Evolutionary conservation across 2,888 invertebrate genomes (phyloP).

Genomic region (Drosophila mettleri): DNA sequence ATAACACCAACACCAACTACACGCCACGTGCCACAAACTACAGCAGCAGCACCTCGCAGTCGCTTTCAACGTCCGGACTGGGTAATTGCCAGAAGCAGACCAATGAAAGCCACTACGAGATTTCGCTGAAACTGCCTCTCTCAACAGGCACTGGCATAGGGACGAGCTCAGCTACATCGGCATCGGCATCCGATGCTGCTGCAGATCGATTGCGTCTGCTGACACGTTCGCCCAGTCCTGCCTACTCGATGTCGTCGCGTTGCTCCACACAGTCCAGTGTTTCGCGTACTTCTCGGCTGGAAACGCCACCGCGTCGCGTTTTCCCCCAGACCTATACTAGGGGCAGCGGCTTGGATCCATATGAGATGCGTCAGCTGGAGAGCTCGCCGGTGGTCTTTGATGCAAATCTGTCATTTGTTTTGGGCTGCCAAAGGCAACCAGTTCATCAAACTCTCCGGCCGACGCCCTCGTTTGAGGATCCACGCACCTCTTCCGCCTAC

Average conservation of each 20-base stretch:
- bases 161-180: constrained; percentile 5
- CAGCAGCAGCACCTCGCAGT: constrained; percentile 56
- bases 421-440: constrained; percentile 90
- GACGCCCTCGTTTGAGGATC: constrained; percentile 91
- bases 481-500: constrained; percentile 91
- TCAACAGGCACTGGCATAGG: constrained; percentile 42
- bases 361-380: constrained; percentile 88
- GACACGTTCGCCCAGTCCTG: constrained; percentile 87
- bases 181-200: constrained; percentile 35
- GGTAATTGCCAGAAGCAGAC: constrained; percentile 47
- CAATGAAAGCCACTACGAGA: constrained; percentile 63
- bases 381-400: constrained; percentile 93
- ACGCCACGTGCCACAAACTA: constrained; percentile 28
- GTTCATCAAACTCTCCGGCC: constrained; percentile 89
- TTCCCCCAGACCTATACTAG: constrained; percentile 88
- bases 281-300: constrained; percentile 66
- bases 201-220: constrained; percentile 69
- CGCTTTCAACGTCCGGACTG: constrained; percentile 59
- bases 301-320: constrained; percentile 87
- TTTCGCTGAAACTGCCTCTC: constrained; percentile 76
- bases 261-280: constrained; percentile 67
- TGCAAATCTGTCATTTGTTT: constrained; percentile 91
- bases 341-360: constrained; percentile 86
- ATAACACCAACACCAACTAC: constrained; percentile 26
- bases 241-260: constrained; percentile 80